Evolutionary conservation across 2,888 invertebrate species (phyloP).

Genomic region (Ectemnius cavifrons): DNA sequence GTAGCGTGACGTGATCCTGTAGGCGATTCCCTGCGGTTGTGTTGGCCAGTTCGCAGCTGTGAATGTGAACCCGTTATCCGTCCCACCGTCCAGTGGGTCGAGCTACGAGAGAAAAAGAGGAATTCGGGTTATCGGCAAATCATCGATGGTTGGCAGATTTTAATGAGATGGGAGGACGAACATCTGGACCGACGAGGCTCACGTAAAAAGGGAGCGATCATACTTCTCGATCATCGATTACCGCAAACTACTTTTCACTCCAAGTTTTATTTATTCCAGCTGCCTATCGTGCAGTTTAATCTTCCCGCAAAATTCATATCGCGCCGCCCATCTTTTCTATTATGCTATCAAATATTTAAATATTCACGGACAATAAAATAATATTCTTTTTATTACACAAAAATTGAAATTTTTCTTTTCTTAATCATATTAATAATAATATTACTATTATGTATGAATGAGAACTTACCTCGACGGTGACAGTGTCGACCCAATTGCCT

Average conservation of each 20-base stretch:
- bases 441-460: background rate
- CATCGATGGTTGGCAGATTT: constrained; percentile 38
- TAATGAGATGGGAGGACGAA: constrained; percentile 37
- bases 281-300: no score
- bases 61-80: constrained; percentile 97
- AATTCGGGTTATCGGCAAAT: background rate
- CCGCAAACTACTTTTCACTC: background rate
- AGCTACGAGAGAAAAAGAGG: constrained; percentile 78
- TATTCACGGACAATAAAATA: no score
- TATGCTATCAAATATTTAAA: no score
- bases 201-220: constrained; percentile 33
- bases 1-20: constrained; percentile 91
- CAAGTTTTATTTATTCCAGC: no score
- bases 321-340: no score
- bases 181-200: background rate
- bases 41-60: constrained; percentile 98
- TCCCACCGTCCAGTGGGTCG: constrained; percentile 95
- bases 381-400: no score
- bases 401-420: no score
- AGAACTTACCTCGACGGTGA: constrained; percentile 88
- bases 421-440: no score
- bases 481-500: constrained; percentile 94
- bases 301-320: no score
- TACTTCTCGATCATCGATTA: constrained; percentile 22
- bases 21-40: constrained; percentile 92